These are phyloP conservation scores for Drosophila insularis DNA, from an alignment of 1,140 invertebrate genomes.

Conservation along the genomic window DNA sequence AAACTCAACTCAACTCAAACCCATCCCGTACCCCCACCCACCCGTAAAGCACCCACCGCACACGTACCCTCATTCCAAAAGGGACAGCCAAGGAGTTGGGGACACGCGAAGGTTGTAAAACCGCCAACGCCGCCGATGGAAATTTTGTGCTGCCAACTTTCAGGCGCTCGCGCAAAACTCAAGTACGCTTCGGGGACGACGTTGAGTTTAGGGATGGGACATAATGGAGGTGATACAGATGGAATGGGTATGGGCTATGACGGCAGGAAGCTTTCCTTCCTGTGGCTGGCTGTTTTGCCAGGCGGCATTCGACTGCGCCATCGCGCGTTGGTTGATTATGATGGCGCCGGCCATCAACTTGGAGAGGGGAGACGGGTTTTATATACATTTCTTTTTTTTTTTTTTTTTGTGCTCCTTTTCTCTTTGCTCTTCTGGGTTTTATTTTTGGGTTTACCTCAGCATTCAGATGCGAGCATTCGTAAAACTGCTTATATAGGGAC, in stretches of 20 bases:
- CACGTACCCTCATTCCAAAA: slow-evolving; percentile 6
- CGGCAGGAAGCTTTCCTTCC: slow-evolving; percentile 12
- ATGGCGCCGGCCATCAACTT: slow-evolving; percentile 71
- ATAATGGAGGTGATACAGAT: background rate
- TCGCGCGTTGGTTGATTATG: slow-evolving; percentile 60
- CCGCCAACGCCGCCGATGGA: slow-evolving; percentile 64
- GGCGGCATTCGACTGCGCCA: slow-evolving; percentile 16
- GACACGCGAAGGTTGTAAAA: slow-evolving; percentile 74
- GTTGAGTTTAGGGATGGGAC: background rate
- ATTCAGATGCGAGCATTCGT: too few species aligned
- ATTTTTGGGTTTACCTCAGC: slow-evolving; percentile 19
- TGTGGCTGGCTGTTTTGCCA: slow-evolving; percentile 21
- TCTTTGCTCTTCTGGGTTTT: slow-evolving; percentile 4
- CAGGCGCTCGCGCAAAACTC: slow-evolving; percentile 68
- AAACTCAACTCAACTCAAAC: slow-evolving; percentile 14
- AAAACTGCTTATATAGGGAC: background rate
- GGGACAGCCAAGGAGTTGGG: slow-evolving; percentile 32
- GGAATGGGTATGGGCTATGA: background rate
- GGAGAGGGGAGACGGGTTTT: slow-evolving; percentile 22
- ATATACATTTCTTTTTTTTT: background rate
- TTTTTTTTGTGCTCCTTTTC: background rate
- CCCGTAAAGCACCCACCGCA: background rate
- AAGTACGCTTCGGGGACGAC: slow-evolving; percentile 71
- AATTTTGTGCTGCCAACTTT: slow-evolving; percentile 75
- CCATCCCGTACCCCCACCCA: background rate